Evolutionary conservation across 2,113 vertebrate genomes (phyloP).

Genomic region (Pelecanoides urinatrix): DNA sequence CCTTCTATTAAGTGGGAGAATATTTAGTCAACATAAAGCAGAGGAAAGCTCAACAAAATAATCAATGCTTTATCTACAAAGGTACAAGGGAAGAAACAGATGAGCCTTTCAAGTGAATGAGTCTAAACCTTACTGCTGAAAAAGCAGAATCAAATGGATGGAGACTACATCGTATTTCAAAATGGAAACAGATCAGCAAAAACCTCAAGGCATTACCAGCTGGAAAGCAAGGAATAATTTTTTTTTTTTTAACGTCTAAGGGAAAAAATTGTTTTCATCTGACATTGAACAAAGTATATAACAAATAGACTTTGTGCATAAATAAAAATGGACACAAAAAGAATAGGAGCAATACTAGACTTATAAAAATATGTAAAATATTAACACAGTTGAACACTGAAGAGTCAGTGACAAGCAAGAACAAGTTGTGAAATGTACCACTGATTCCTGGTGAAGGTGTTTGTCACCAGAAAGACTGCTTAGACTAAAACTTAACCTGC

Average conservation of each 20-base stretch:
- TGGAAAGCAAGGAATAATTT: background rate
- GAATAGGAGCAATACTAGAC: background rate
- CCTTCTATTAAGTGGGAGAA: background rate
- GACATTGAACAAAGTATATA: background rate
- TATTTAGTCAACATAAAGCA: background rate
- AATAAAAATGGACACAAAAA: background rate
- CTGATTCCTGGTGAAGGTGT: background rate
- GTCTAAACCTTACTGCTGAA: background rate
- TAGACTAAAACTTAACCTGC: background rate
- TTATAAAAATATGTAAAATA: background rate
- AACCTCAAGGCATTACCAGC: background rate
- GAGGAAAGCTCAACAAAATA: background rate
- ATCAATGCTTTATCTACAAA: background rate
- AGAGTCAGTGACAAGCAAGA: background rate
- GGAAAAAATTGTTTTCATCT: background rate
- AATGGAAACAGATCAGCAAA: background rate
- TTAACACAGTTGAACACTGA: background rate
- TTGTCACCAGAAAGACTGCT: background rate
- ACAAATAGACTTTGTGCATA: background rate
- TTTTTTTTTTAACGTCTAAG: background rate
- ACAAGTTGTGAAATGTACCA: background rate
- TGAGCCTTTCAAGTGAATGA: background rate
- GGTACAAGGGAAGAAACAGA: background rate
- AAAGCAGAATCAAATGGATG: background rate
- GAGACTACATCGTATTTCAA: background rate